Evolutionary conservation across 2,888 invertebrate species (phyloP), one percentile per base, ranked within the genome.

Genomic region (Drosophila multiciliata): DNA sequence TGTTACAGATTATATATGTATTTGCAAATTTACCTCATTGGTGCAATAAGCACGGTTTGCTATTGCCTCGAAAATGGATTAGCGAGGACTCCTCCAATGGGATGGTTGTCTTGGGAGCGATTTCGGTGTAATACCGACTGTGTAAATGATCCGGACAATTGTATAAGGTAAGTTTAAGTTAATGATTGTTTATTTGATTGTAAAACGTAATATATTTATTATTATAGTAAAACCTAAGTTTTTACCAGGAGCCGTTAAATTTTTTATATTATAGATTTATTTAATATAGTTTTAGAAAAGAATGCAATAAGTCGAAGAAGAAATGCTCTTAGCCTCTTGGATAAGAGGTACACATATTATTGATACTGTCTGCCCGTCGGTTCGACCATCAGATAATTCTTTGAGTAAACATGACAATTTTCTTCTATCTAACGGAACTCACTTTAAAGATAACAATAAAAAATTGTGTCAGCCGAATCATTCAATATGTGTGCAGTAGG

Each of bases 41-140:
- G 66, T 62, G 45, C 23, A n/a, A 40, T 84, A 8, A 54, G 36
- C 53, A 55, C 65, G 32, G 33, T 73, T 58, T 75, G 82, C 45
- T 52, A 58, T 15, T 67, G 90, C 49, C 87, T 95, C 65, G 94
- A 95, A 70, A 95, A 95, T 93, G 95, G 95, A 0, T 89, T 95
- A 49, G 95, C 95, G 0, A 87, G 93, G 65, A 95, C 95, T 5
- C 95, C 95, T 1, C 95, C 95, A 1, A 95, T 96, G 95, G 95
- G 95, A 8, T 95, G 95, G 95, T 93, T 96, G 92, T 94, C 95
- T 38, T 96, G 95, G 95, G 94, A 95, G 89, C 91, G 95, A 75
- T 96, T 94, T 91, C 92, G 95, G 20, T 95, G 95, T 81, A 94
- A 95, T 53, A 94, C 93, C 1, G 95, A 96, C 90, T 95, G 95